phyloP scores from a whole-genome alignment of 2,888 invertebrate genomes.

The Clivina fossor region DNA sequence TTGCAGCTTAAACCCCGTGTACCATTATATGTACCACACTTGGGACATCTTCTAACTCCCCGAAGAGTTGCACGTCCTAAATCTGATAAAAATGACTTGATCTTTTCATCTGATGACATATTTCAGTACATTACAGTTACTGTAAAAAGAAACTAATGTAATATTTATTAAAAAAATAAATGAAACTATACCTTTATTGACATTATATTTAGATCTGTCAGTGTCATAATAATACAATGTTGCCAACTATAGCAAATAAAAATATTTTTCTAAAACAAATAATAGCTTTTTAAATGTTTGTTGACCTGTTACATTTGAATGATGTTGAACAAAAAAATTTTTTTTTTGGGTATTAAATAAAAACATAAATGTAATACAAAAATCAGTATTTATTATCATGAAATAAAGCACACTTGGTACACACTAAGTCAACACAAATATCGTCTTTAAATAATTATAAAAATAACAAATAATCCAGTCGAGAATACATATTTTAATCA shows the following conservation, averaged over 20 bases:
- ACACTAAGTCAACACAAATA: conserved; percentile 50
- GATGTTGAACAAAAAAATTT: too few species aligned
- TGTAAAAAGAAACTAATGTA: too few species aligned
- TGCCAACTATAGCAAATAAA: conserved; percentile 2
- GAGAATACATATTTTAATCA: conserved; percentile 26
- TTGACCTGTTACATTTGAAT: too few species aligned
- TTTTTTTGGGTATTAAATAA: too few species aligned
- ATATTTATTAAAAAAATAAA: too few species aligned
- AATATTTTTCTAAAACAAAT: too few species aligned
- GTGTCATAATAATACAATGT: conserved; percentile 5
- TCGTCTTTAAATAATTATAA: conserved; percentile 42
- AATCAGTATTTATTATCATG: conserved; percentile 54
- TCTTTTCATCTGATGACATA: conserved; percentile 31
- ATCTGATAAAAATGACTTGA: conserved; percentile 40
- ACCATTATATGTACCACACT: conserved; percentile 76
- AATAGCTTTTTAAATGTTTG: too few species aligned
- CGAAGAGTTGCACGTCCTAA: conserved; percentile 61
- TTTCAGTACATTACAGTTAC: too few species aligned
- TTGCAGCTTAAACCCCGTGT: conserved; percentile 73
- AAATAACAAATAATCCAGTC: conserved; percentile 32
- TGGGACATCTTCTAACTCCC: conserved; percentile 72
- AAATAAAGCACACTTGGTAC: conserved; percentile 57
- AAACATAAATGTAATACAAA: conserved; percentile 45
- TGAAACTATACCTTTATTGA: too few species aligned
- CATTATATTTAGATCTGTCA: conserved; percentile 8